Evolutionary conservation across 2,888 invertebrate genomes (phyloP), one percentile per base, ranked within the genome.

Genomic region (Camponotus fellah): DNA sequence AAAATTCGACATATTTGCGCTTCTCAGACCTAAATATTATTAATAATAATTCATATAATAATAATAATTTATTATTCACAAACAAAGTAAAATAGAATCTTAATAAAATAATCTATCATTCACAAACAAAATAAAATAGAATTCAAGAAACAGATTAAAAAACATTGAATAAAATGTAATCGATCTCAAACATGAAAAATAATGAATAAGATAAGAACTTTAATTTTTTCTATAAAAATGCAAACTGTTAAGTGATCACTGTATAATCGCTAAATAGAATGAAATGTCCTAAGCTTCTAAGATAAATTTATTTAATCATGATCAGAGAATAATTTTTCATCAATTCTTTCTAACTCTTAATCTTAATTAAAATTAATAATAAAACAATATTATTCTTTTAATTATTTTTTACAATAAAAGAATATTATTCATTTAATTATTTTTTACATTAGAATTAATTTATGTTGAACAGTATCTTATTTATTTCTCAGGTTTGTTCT

Each of bases 1-100:
- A 10, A 68, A 68, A 76, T 68, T 32, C 53, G 40, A n/a, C 69
- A 26, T 77, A 56, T 77, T 77, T 68, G 40, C n/a, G 3, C 46
- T 71, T 60, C 46, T 62, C 79, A 49, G 21, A 17, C 34, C 21
- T 26, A 26, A 26, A 26, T 26, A 26, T 26, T 26, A 2, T 26
- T 26, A 26, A 2, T 49, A 49, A 49, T 5, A 17, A 49, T 49
- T 49, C 49, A 26, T 26, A 6, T 5, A 49, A 49, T 17, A 17
- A 49, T 49, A 17, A 2, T 49, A 2, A 17, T 49, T 49, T 17
- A 49, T 26, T 26, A 26, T 26, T 26, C 26, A 26, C 26, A 26
- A 26, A 26, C 2, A 26, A 26, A 26, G 2, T 26, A 26, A 26
- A 26, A 26, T 26, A 2, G 26, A 26, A 26, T 26, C 26, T 26